Evolutionary conservation across 2,888 invertebrate species (phyloP).

Genomic region (Eumacrocentrus americanus): DNA sequence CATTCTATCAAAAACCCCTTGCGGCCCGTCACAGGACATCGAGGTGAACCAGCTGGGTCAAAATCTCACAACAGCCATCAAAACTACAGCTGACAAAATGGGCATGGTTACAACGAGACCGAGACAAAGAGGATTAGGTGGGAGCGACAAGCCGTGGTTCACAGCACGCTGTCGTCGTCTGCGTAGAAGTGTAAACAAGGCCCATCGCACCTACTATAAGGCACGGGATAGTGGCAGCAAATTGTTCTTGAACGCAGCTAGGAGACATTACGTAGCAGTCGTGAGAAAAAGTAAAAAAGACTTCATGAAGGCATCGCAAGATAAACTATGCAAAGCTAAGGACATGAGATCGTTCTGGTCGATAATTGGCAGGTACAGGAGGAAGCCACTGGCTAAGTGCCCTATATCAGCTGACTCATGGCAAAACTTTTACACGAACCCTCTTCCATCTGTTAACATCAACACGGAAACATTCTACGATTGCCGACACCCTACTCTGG

Average conservation of each 20-base stretch:
- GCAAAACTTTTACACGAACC: not conserved
- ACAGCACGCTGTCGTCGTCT: too few relatives aligned
- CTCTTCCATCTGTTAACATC: not conserved
- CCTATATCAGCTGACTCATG: not conserved
- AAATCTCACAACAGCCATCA: too few relatives aligned
- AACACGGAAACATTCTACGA: not conserved
- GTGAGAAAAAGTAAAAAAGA: not conserved
- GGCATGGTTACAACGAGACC: too few relatives aligned
- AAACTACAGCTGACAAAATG: too few relatives aligned
- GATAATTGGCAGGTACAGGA: not conserved
- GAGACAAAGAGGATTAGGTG: too few relatives aligned
- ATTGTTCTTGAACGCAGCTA: conserved; percentile 6
- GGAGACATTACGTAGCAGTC: not conserved
- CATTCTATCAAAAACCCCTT: too few relatives aligned
- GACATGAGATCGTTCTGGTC: not conserved
- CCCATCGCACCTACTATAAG: not conserved
- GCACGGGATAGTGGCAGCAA: not conserved
- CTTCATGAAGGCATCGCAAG: too few relatives aligned
- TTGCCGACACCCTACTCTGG: conserved; percentile 3
- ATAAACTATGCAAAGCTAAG: too few relatives aligned
- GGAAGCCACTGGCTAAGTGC: not conserved
- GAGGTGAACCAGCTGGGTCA: too few relatives aligned
- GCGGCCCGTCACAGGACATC: too few relatives aligned
- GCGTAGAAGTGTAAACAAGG: too few relatives aligned
- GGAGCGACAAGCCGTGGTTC: too few relatives aligned